Evolutionary conservation across 2,797 vertebrate species (phyloP).

Genomic region (Urocyon cinereoargenteus): DNA sequence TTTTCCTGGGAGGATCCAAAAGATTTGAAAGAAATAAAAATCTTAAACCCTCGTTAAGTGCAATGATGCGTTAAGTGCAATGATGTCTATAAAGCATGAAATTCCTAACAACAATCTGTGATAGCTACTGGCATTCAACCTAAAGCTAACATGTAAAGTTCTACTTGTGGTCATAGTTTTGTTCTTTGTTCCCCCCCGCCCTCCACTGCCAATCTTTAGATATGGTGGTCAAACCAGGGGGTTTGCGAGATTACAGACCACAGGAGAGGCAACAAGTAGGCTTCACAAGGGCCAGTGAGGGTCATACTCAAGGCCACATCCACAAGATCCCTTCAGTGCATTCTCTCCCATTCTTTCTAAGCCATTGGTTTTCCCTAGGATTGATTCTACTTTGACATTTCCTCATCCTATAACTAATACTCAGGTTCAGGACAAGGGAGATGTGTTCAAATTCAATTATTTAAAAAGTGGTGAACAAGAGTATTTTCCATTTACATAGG

Average conservation of each 20-base stretch:
- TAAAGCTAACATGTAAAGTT: not conserved
- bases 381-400: not conserved
- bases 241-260: not conserved
- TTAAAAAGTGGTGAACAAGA: not conserved
- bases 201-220: not conserved
- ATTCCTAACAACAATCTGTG: not conserved
- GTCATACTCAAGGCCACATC: not conserved
- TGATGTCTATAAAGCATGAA: not conserved
- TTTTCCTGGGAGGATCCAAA: not conserved
- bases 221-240: not conserved
- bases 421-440: not conserved
- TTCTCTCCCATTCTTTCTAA: not conserved
- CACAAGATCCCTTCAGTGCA: not conserved
- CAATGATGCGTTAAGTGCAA: not conserved
- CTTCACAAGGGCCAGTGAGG: not conserved
- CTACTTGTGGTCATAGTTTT: not conserved
- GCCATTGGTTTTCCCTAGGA: not conserved
- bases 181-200: not conserved
- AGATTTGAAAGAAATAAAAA: not conserved
- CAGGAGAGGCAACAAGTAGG: not conserved
- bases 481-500: slow-evolving; percentile 23
- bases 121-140: not conserved
- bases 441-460: slow-evolving; percentile 11
- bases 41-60: not conserved
- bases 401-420: not conserved